Base-by-base conservation (phyloP, 2,113 vertebrate genomes). In the Sander lucioperca region DNA sequence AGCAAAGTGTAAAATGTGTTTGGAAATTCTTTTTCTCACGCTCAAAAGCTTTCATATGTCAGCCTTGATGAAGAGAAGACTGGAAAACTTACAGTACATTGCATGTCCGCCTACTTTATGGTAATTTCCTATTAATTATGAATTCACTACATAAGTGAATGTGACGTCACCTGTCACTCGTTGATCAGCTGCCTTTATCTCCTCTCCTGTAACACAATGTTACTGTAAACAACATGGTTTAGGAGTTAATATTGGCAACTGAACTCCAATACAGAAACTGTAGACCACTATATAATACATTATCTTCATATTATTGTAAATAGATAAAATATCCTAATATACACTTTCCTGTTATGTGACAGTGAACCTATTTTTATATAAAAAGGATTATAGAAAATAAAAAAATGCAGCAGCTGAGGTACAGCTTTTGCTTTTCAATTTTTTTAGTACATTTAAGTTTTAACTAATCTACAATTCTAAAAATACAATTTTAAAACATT, bases 391-490 rank as follows among this genome's bases (percentile, higher is more conserved):
- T 3, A 21, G 48, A 14, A 10, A 5, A 50, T n/a, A 53, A 21
- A 18, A 18, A 53, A 68, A 68, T 21, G 64, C 25, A 19, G 8
- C 23, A 19, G 8, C 23, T 50, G 18, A 33, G 11, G 18, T 21
- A 6, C 13, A 73, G 2, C 2, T 47, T 71, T 57, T 25, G 19
- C 6, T 7, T 57, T 45, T 25, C 13, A 7, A 61, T 15, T 5
- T 33, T 33, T 39, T 9, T 9, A 10, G 2, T 25, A 27, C 6
- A 30, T 19, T 48, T 5, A 0, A 39, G 10, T 23, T 74, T 63
- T 5, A 21, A 62, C 5, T 23, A 36, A 47, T 10, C 61, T 50
- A 7, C 27, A 27, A 15, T 51, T 73, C 10, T 15, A 47, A 56
- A n/a, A 14, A 19, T 16, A 16, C 8, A 62, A 16, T 58, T 25